Percentiles rank a stretch among this genome's conserved stretches.
phyloP scores from a whole-genome alignment of 2,113 vertebrate genomes.

The Ictalurus furcatus region DNA sequence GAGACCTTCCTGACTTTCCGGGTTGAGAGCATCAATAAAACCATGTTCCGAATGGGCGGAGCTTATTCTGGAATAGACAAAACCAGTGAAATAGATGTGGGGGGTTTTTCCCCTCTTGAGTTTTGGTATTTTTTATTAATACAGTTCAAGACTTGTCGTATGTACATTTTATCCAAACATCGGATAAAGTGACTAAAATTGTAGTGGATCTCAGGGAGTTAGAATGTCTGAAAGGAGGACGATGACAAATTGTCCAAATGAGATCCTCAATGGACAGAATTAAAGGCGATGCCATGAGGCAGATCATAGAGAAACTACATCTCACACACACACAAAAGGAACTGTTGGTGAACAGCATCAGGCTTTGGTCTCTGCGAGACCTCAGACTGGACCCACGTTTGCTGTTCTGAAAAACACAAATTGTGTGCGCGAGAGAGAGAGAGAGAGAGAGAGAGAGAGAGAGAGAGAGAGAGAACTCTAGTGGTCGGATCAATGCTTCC shows the following conservation, averaged over 20 bases:
- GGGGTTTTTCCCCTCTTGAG: too few species aligned
- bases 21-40: neutral
- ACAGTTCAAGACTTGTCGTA: neutral
- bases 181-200: neutral
- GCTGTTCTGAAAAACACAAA: neutral
- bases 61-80: neutral
- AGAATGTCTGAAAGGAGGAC: conserved; percentile 2
- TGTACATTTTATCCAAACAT: neutral
- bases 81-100: neutral
- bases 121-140: neutral
- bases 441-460: neutral
- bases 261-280: neutral
- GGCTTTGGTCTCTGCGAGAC: conserved; percentile 31
- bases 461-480: neutral
- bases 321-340: neutral
- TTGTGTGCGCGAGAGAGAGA: neutral
- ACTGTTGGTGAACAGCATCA: conserved; percentile 29
- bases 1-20: neutral
- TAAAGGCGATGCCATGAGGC: conserved; percentile 27
- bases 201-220: neutral
- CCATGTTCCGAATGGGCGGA: neutral
- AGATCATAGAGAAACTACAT: neutral
- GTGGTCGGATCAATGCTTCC: conserved; percentile 38
- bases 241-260: neutral
- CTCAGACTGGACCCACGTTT: conserved; percentile 10